phyloP scores from a whole-genome alignment of 1,140 invertebrate species.

The Sycobia sp. region DNA sequence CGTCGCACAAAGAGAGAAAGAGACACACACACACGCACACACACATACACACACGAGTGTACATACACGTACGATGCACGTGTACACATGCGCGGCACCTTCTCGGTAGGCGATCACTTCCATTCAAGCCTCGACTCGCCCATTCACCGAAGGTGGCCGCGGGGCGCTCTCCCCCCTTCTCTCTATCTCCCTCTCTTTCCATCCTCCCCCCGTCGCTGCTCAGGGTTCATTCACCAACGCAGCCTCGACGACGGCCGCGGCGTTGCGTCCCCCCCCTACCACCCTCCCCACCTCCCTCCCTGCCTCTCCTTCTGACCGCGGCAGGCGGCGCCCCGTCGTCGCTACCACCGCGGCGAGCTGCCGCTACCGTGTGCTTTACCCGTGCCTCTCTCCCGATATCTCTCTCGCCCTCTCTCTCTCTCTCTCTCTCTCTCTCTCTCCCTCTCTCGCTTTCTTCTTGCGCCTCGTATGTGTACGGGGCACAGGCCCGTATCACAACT shows the following conservation, averaged over 20 bases:
- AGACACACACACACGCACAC: too few species aligned
- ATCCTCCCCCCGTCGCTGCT: background rate
- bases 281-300: constrained; percentile 7
- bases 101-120: too few species aligned
- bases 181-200: background rate
- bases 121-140: constrained; percentile 22
- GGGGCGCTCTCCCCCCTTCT: background rate
- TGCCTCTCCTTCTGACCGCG: constrained; percentile 1
- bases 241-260: constrained; percentile 1
- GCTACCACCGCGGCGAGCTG: background rate
- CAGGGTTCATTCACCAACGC: constrained; percentile 28
- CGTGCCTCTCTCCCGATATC: constrained; percentile 26
- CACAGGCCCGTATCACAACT: too few species aligned
- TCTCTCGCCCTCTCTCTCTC: constrained; percentile 15
- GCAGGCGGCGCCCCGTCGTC: background rate
- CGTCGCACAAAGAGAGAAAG: too few species aligned
- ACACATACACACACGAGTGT: too few species aligned
- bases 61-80: too few species aligned
- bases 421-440: too few species aligned
- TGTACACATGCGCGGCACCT: too few species aligned
- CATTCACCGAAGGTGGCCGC: constrained; percentile 7
- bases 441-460: too few species aligned
- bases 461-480: too few species aligned
- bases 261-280: background rate
- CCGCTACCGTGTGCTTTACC: too few species aligned